Percentiles rank a stretch among this genome's conserved stretches.
Conservation (phyloP, 2,113 vertebrate genomes). For the Numenius arquata region DNA sequence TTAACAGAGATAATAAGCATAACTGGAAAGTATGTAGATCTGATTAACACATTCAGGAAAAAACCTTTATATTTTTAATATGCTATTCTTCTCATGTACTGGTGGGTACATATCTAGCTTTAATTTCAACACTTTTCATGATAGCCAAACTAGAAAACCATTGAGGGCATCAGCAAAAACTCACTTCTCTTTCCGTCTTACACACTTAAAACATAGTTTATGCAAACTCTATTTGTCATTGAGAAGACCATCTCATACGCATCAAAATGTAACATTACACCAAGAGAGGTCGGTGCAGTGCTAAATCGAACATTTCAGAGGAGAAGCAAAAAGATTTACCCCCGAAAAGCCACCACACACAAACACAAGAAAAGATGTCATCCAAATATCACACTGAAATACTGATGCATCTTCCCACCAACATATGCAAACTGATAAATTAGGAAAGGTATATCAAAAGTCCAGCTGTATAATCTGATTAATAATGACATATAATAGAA, state of each 20-base stretch:
- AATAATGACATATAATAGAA: not conserved
- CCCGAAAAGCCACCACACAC: not conserved
- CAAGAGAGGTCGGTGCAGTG: not conserved
- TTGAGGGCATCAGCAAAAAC: not conserved
- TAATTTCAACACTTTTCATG: not conserved
- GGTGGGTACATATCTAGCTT: not conserved
- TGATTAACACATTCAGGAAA: not conserved
- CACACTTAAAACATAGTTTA: not conserved
- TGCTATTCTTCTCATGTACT: not conserved
- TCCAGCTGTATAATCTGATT: not conserved
- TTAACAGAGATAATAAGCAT: not conserved
- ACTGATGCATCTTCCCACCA: not conserved
- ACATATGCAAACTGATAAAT: not conserved
- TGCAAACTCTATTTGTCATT: not conserved
- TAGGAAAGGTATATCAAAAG: not conserved
- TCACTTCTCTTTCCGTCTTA: not conserved
- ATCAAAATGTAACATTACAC: not conserved
- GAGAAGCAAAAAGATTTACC: not conserved
- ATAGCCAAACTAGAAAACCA: not conserved
- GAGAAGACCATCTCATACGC: not conserved
- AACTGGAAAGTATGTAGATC: not conserved
- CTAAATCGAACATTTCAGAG: not conserved
- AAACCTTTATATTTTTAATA: not conserved
- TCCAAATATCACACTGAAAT: not conserved
- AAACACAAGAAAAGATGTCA: not conserved